Base-by-base conservation (phyloP, 2,797 vertebrate species). In the Chloroceryle inda region DNA sequence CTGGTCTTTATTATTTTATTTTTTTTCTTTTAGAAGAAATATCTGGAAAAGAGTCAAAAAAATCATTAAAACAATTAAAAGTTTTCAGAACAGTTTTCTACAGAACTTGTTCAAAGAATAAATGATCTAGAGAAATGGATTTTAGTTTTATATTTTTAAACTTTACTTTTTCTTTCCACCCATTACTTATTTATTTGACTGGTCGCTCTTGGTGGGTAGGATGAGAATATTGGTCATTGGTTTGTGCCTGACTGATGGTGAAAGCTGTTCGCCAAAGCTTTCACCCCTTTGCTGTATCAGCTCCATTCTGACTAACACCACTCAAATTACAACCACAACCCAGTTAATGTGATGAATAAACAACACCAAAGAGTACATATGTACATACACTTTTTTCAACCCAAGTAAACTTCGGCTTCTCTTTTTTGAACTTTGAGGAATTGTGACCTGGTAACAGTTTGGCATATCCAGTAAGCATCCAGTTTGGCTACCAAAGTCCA, bases 41-140 rank as follows among this genome's bases (percentile, higher is more conserved):
- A 52, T n/a, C 38, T 55, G 8, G 63, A 29, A 72, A 62, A 66
- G 18, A 71, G 42, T 23, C 1, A 40, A 44, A 45, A 50, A 44
- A 6, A 22, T 33, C 14, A 49, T 74, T n/a, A 31, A 47, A 82
- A 8, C 8, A 24, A 44, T 31, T 19, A 8, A 9, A 62, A 35
- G 10, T 49, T 83, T 73, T 64, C 72, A 62, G 22, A 73, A 31
- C 13, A 8, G 1, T 35, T 77, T 66, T n/a, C 14, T 31, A 9
- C 26, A 10, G 16, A 31, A 29, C 19, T 40, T 23, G 4, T 47
- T 84, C 5, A 61, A 72, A 29, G 38, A 71, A 69, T 12, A 68
- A 62, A 50, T 5, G 0, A 37, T 23, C 20, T 1, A 29, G 9
- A 71, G 6, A 67, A 14, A 3, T n/a, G 5, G 4, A 16, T 16